Base-by-base conservation (phyloP, 1,140 invertebrate species). In the Coelopa frigida region DNA sequence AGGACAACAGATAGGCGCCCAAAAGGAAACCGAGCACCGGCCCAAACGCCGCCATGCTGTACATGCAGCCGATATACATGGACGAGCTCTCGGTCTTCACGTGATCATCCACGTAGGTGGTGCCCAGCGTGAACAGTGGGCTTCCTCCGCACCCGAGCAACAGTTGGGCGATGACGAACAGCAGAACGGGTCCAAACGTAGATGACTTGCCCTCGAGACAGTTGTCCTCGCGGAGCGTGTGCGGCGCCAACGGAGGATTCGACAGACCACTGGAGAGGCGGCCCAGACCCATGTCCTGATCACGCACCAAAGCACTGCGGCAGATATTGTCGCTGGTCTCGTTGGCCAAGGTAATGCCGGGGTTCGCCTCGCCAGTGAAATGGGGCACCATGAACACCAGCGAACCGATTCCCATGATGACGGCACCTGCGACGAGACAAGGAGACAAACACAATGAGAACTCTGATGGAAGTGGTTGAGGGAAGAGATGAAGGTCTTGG, bases 361-460 rank as follows among this genome's bases (percentile, higher is more conserved):
- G 75, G 67, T 85, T 81, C 39, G 80, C 76, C 59, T 88, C 85
- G 38, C 83, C 82, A 21, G 86, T 85, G 61, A 96, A 94, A 70
- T 98, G 93, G 5, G 94, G 94, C 39, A 94, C 76, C 65, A 92
- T 85, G 66, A 97, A 97, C 36, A 97, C 81, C 57, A 97, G 78
- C 20, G 90, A 93, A 0, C 93, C 90, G 49, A 92, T 77, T 41
- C 87, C 89, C 84, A 95, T 90, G 50, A 96, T 82, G 7, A 94
- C 81, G 21, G 93, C 82, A 49, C 90, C 89, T 83, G 58, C 23
- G 61, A 64, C 24, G 2, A 42, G 35, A 44, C n/a, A n/a, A n/a
- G n/a, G n/a, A n/a, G n/a, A n/a, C n/a, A n/a, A n/a, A n/a, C n/a
- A n/a, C n/a, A n/a, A n/a, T n/a, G n/a, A n/a, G n/a, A n/a, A n/a